Conservation (phyloP, 1,140 invertebrate species). For the Drosophila tristis region DNA sequence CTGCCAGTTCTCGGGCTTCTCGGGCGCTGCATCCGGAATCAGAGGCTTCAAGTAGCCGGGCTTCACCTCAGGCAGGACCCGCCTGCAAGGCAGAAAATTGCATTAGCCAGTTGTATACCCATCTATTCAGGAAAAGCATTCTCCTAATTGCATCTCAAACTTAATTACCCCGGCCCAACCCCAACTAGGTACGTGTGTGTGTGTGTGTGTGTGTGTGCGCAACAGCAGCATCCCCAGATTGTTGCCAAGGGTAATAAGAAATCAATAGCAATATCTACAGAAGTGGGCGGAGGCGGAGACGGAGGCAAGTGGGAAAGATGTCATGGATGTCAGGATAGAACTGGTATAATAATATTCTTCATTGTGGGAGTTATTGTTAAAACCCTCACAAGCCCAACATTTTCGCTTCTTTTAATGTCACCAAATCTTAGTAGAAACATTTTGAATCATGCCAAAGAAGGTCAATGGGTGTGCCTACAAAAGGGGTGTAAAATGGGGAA, state of each 20-base stretch:
- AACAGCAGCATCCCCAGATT: constrained; percentile 5
- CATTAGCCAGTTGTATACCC: constrained; percentile 42
- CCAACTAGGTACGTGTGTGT: too few species aligned
- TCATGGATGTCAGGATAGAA: too few species aligned
- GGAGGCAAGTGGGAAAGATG: background rate
- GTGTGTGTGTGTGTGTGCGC: too few species aligned
- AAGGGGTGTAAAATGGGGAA: too few species aligned
- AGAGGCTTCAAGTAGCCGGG: constrained; percentile 94
- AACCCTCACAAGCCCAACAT: too few species aligned
- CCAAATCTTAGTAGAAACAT: too few species aligned
- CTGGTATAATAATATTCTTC: too few species aligned
- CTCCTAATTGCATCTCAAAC: constrained; percentile 52
- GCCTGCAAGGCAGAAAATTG: constrained; percentile 86
- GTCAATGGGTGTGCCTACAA: too few species aligned
- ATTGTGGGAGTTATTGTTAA: too few species aligned
- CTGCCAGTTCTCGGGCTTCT: constrained; percentile 93
- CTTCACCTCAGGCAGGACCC: constrained; percentile 91
- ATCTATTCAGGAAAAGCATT: constrained; percentile 40
- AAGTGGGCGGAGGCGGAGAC: constrained; percentile 2
- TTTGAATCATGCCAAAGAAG: too few species aligned
- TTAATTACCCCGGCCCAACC: constrained; percentile 18
- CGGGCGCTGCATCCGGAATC: constrained; percentile 92
- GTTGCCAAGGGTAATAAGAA: constrained; percentile 29
- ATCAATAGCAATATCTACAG: constrained; percentile 41
- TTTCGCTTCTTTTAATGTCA: too few species aligned